A percentile compares a stretch with the other conserved stretches of the same genome.
phyloP scores from a whole-genome alignment of 2,888 invertebrate genomes.

The Dryadula phaetusa region DNA sequence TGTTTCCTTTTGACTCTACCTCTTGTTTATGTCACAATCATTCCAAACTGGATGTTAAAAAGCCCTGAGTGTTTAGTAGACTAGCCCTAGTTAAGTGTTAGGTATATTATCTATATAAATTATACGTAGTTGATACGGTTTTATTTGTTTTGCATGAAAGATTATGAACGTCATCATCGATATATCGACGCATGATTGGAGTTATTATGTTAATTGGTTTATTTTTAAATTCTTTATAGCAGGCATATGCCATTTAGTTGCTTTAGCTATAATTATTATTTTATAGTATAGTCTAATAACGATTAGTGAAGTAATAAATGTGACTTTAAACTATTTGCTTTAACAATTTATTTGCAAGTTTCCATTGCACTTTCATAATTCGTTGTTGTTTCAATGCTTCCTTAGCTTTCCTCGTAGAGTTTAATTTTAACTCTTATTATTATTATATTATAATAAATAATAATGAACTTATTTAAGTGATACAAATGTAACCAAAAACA shows the following conservation, averaged over 20 bases:
- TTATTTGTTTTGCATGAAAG: slow-evolving; percentile 26
- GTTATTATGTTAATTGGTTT: not conserved
- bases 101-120: slow-evolving; percentile 61
- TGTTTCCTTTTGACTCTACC: slow-evolving; percentile 53
- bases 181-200: slow-evolving; percentile 18
- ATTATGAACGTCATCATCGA: slow-evolving; percentile 2
- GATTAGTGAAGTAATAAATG: slow-evolving; percentile 77
- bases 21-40: slow-evolving; percentile 53
- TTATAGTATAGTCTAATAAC: slow-evolving; percentile 55
- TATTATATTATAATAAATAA: slow-evolving; percentile 24
- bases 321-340: slow-evolving; percentile 70
- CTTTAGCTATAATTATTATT: slow-evolving; percentile 53
- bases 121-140: slow-evolving; percentile 49
- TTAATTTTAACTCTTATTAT: slow-evolving; percentile 12
- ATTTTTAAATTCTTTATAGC: not conserved
- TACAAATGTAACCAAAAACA: slow-evolving; percentile 77
- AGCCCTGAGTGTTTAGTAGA: slow-evolving; percentile 72
- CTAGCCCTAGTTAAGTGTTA: slow-evolving; percentile 72
- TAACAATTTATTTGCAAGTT: slow-evolving; percentile 44
- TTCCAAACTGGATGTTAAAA: slow-evolving; percentile 54
- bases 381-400: slow-evolving; percentile 14
- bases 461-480: slow-evolving; percentile 59
- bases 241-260: slow-evolving; percentile 35
- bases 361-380: slow-evolving; percentile 3
- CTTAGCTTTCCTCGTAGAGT: not conserved